Percentiles rank a stretch among this genome's conserved stretches.
These are phyloP conservation scores for Oncopodura yosiiana DNA, from an alignment of 1,140 invertebrate genomes.

Conservation along the genomic window DNA sequence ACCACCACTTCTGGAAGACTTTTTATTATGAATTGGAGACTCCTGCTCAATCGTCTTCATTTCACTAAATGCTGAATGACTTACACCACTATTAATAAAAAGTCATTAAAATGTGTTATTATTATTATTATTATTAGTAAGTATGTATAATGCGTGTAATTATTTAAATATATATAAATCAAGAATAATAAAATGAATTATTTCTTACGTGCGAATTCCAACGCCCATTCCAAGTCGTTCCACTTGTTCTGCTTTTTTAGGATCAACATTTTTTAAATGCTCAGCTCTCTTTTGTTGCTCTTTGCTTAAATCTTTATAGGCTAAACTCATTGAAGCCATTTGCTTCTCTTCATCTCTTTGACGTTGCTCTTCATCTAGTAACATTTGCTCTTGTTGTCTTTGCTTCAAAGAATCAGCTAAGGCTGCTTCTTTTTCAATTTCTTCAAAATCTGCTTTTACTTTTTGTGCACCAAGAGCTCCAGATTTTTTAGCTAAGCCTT, in stretches of 20 bases:
- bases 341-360: conserved; percentile 50
- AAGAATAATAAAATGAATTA: not conserved
- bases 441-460: conserved; percentile 89
- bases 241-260: conserved; percentile 76
- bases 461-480: conserved; percentile 95
- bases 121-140: not conserved
- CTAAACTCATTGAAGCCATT: conserved; percentile 69
- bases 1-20: conserved; percentile 39
- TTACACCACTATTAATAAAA: conserved; percentile 55
- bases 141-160: not conserved
- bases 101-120: not conserved
- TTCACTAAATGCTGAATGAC: conserved; percentile 84
- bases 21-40: conserved; percentile 41
- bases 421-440: conserved; percentile 81
- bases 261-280: conserved; percentile 62
- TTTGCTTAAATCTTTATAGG: conserved; percentile 74
- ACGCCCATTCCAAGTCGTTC: conserved; percentile 92
- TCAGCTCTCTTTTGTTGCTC: conserved; percentile 70
- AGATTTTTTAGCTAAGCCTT: conserved; percentile 71
- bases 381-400: conserved; percentile 41
- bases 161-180: not conserved
- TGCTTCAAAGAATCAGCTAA: conserved; percentile 63
- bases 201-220: conserved; percentile 48
- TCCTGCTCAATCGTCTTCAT: conserved; percentile 90
- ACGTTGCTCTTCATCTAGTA: conserved; percentile 38